Conservation (phyloP, 2,113 vertebrate genomes). For the Cebidichthys violaceus region DNA sequence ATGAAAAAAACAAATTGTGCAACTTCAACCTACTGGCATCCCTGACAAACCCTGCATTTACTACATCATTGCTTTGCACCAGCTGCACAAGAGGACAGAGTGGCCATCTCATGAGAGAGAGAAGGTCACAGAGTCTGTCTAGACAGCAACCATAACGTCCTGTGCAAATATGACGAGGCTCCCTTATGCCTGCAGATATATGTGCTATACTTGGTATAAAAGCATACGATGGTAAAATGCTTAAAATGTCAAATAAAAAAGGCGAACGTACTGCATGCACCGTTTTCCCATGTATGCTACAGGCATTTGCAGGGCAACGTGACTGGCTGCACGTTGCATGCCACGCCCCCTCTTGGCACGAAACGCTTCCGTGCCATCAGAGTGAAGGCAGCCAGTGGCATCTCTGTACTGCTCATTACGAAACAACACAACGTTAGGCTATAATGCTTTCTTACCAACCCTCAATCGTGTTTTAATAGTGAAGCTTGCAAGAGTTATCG, state of each 20-base stretch:
- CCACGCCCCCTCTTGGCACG: constrained; percentile 35
- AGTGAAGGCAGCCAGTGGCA: constrained; percentile 7
- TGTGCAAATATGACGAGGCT: background rate
- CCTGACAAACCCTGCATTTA: background rate
- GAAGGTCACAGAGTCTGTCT: constrained; percentile 7
- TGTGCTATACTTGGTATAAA: accelerated
- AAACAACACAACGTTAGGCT: constrained; percentile 36
- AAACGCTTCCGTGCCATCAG: constrained; percentile 11
- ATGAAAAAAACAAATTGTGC: constrained; percentile 10
- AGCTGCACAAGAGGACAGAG: background rate
- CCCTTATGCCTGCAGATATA: background rate
- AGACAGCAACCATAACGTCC: background rate
- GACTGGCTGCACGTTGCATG: constrained; percentile 58
- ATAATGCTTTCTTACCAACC: too few relatives aligned
- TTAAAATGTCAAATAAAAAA: background rate
- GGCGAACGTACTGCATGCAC: background rate
- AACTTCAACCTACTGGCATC: constrained; percentile 1
- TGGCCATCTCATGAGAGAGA: background rate
- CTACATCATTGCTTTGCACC: background rate
- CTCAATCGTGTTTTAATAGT: too few relatives aligned
- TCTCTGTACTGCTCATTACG: constrained; percentile 10
- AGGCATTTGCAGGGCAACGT: constrained; percentile 60
- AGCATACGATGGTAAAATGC: background rate
- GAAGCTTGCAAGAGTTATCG: background rate
- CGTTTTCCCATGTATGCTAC: background rate